phyloP scores from a whole-genome alignment of 2,113 vertebrate genomes.

The Neolamprologus tretocephalus region DNA sequence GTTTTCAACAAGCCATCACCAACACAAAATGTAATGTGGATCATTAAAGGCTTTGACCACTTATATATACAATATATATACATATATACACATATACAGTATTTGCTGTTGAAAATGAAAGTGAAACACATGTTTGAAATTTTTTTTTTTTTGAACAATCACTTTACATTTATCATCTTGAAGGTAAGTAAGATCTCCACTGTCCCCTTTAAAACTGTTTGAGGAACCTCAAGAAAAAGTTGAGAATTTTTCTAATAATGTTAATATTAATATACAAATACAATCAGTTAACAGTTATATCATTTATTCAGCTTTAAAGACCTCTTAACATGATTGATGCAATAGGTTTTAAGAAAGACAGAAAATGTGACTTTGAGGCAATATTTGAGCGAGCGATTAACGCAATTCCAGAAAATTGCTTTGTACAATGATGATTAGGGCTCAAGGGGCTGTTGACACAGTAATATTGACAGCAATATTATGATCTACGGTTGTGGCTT shows the following conservation, averaged over 20 bases:
- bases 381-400: not conserved
- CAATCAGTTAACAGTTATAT: rapidly evolving
- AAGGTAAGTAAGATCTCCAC: not conserved
- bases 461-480: not conserved
- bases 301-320: not conserved
- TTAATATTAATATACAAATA: not conserved
- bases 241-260: not conserved
- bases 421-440: not conserved
- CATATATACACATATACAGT: not conserved
- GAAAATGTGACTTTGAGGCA: not conserved
- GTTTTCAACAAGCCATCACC: not conserved
- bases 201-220: not conserved
- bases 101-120: not conserved
- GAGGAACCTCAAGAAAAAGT: not conserved
- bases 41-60: not conserved
- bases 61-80: not conserved
- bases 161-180: not conserved
- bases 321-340: not conserved
- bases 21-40: not conserved
- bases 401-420: not conserved
- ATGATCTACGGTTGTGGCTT: not conserved
- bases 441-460: slow-evolving; percentile 16
- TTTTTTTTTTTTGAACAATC: not conserved
- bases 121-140: not conserved
- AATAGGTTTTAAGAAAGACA: not conserved